Conservation (phyloP, 2,797 vertebrate genomes). For the Coregonus sp. region DNA sequence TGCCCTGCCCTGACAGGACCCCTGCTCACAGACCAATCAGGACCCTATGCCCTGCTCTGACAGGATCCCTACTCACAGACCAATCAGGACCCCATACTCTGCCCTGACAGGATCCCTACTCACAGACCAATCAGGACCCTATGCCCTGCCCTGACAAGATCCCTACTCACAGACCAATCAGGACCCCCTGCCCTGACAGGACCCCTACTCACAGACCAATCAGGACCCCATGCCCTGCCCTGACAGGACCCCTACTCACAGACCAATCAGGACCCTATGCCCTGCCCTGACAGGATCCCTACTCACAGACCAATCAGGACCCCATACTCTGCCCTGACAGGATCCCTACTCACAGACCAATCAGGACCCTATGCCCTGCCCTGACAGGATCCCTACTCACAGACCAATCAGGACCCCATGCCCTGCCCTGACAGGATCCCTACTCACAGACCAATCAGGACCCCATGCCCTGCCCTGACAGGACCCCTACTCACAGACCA, state of each 20-base stretch:
- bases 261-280: background rate
- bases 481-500: background rate
- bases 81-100: too few species aligned
- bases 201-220: background rate
- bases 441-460: background rate
- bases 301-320: background rate
- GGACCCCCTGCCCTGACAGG: too few species aligned
- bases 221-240: background rate
- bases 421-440: background rate
- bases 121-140: too few species aligned
- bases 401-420: background rate
- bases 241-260: background rate
- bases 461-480: background rate
- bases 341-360: background rate
- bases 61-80: too few species aligned
- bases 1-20: too few species aligned
- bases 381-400: background rate
- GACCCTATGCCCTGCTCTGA: too few species aligned
- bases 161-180: too few species aligned
- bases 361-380: background rate
- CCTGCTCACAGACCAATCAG: too few species aligned
- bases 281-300: background rate
- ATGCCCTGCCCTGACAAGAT: too few species aligned
- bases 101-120: too few species aligned
- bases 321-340: background rate